Base-by-base conservation (phyloP, 2,113 vertebrate genomes). In the Pitta sordida region DNA sequence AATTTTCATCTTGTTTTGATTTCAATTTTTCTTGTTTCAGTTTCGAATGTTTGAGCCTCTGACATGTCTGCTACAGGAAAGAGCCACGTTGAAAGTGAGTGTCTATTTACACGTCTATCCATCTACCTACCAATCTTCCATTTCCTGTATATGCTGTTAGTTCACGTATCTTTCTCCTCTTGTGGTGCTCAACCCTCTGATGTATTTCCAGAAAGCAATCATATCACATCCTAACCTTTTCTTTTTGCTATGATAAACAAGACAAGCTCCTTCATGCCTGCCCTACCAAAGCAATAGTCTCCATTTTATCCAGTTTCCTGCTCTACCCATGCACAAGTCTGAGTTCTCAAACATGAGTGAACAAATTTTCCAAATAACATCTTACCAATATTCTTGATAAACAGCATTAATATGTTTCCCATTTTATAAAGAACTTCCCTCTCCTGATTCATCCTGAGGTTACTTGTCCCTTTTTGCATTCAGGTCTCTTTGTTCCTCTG, bases 251-350 rank as follows among this genome's bases (percentile, higher is more conserved):
- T 76, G 93, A 91, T 93, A 93, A 96, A 91, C 75, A 91, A 85
- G 82, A 86, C 94, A 91, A 91, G 93, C 75, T 96, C 82, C 82
- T 90, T 96, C 94, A 93, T 65, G 93, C 77, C 94, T 90, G 44
- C 51, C 73, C 49, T 62, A 24, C 71, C 39, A 44, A 32, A 87
- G 46, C 30, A 55, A 24, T 76, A 82, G 76, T 75, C 65, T 68
- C 51, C 13, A 11, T 71, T 92, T 79, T 10, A 2, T 65, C 67
- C 87, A 87, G 56, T n/a, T 87, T 67, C 58, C 81, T 85, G 52
- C 46, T 94, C 68, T 90, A 76, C 68, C 70, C 14, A 48, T 65
- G 58, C 24, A 5, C 85, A 80, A 62, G 58, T 68, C 10, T 65
- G 41, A 80, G 68, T 73, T 73, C 46, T 91, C 63, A 60, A 79